phyloP scores from a whole-genome alignment of 1,140 invertebrate species.

The Limonius californicus region DNA sequence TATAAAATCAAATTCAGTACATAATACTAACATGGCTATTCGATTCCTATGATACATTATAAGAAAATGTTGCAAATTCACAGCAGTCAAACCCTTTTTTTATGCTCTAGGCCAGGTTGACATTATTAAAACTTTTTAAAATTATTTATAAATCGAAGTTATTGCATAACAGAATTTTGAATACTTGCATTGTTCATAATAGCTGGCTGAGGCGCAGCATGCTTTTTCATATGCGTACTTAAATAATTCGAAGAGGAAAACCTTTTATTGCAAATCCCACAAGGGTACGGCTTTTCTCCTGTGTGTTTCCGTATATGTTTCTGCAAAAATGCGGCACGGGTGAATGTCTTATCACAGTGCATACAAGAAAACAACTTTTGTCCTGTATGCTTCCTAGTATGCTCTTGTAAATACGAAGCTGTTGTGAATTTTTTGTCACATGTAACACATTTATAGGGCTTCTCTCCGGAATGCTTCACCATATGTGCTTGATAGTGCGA shows the following conservation, averaged over 20 bases:
- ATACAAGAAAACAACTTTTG: conserved; percentile 49
- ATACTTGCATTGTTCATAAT: not conserved
- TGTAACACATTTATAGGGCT: conserved; percentile 31
- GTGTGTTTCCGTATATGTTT: conserved; percentile 34
- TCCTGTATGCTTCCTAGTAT: conserved; percentile 22
- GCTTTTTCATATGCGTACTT: not conserved
- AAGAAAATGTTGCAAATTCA: too few species aligned
- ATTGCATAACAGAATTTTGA: not conserved
- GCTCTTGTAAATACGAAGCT: not conserved
- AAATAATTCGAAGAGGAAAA: conserved; percentile 21
- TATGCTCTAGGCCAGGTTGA: too few species aligned
- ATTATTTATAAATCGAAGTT: not conserved
- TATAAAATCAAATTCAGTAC: too few species aligned
- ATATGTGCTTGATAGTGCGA: conserved; percentile 31
- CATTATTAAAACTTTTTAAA: too few species aligned
- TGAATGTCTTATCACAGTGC: conserved; percentile 51
- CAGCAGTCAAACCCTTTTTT: too few species aligned
- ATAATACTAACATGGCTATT: too few species aligned
- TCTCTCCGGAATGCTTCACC: conserved; percentile 34
- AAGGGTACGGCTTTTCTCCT: conserved; percentile 35
- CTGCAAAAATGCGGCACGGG: conserved; percentile 22
- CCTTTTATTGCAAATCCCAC: conserved; percentile 34
- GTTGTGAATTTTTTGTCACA: conserved; percentile 35
- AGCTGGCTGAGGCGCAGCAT: not conserved
- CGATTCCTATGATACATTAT: too few species aligned